phyloP scores from a whole-genome alignment of 2,113 vertebrate species.

The Peromyscus leucopus region DNA sequence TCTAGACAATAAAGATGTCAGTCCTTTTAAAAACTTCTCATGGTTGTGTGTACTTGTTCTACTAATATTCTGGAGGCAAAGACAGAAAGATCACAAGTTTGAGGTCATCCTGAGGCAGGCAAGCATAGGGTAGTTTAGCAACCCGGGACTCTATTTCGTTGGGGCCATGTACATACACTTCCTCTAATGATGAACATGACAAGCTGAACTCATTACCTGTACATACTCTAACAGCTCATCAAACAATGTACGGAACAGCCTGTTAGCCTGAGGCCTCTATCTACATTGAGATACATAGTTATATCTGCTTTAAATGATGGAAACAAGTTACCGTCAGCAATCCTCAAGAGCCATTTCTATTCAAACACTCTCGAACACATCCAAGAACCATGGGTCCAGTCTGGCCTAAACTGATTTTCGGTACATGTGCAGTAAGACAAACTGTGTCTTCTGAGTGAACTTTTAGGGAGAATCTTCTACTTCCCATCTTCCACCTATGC shows the following conservation, averaged over 20 bases:
- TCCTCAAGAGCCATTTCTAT: background rate
- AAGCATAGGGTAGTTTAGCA: background rate
- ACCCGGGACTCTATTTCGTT: background rate
- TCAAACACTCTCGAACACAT: background rate
- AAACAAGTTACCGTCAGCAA: background rate
- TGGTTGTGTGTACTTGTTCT: background rate
- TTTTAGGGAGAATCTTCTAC: background rate
- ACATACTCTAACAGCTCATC: background rate
- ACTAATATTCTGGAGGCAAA: background rate
- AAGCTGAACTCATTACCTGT: background rate
- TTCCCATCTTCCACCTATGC: background rate
- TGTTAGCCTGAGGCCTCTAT: background rate
- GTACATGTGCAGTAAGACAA: background rate
- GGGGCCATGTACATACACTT: background rate
- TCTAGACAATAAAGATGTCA: background rate
- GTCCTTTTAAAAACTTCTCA: background rate
- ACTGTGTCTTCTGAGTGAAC: background rate
- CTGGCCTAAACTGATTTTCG: background rate
- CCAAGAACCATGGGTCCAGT: background rate
- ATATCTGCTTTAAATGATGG: background rate
- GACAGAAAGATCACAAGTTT: background rate
- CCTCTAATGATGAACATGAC: background rate
- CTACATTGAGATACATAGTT: background rate
- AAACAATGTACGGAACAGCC: background rate
- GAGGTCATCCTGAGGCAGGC: background rate